These are phyloP conservation scores for Chrysochloris asiatica DNA, from an alignment of 2,113 vertebrate genomes.

Conservation along the genomic window DNA sequence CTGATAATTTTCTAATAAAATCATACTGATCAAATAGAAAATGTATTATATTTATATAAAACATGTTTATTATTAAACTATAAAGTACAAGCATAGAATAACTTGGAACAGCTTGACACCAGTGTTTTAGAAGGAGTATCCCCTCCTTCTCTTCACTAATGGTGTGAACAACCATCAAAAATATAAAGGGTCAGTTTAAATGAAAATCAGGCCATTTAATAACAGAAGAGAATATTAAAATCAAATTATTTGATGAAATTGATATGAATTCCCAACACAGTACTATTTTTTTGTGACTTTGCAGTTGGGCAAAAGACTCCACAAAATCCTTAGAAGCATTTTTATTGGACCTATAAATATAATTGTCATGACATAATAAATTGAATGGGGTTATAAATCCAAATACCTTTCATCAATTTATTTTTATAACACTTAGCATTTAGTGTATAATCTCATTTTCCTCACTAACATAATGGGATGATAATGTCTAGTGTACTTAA, in stretches of 20 bases:
- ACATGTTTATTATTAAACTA: slow-evolving; percentile 26
- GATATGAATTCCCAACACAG: no score
- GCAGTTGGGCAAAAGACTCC: not conserved
- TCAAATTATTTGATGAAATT: no score
- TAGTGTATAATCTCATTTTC: not conserved
- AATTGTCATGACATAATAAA: not conserved
- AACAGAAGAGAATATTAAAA: not conserved
- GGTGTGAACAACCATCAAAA: not conserved
- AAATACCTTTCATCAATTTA: not conserved
- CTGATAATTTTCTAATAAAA: slow-evolving; percentile 24
- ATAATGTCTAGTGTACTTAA: not conserved
- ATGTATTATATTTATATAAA: slow-evolving; percentile 11
- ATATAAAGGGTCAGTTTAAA: not conserved
- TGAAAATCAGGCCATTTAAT: not conserved
- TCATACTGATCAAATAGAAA: slow-evolving; percentile 31
- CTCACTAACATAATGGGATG: not conserved
- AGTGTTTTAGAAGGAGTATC: not conserved
- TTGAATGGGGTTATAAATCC: not conserved
- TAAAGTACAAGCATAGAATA: slow-evolving; percentile 1
- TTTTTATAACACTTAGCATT: not conserved
- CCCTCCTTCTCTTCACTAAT: not conserved
- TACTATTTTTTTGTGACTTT: not conserved
- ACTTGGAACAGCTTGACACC: slow-evolving; percentile 33
- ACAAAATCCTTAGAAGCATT: not conserved
- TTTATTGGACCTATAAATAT: not conserved